Conservation (phyloP, 2,113 vertebrate species). For the Ictidomys tridecemlineatus region DNA sequence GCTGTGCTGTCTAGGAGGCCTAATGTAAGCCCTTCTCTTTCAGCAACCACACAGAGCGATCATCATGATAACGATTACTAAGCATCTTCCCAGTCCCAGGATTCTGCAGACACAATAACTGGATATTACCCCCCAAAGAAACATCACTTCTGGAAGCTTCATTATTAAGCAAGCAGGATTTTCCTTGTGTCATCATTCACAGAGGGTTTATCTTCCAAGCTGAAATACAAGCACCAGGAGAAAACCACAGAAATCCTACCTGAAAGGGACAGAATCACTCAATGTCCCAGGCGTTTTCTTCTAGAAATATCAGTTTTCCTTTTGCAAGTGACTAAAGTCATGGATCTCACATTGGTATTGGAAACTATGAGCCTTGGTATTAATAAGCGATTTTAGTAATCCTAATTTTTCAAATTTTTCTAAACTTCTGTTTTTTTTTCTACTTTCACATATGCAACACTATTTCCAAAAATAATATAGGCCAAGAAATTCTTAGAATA, state of each 20-base stretch:
- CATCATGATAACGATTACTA: conserved; percentile 69
- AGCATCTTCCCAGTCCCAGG: conserved; percentile 60
- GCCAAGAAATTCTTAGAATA: conserved; percentile 1
- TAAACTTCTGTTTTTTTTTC: not conserved
- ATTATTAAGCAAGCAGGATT: conserved; percentile 79
- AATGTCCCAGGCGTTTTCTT: not conserved
- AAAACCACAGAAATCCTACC: conserved; percentile 24
- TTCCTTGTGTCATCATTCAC: conserved; percentile 78
- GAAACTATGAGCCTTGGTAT: not conserved
- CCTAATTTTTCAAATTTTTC: not conserved
- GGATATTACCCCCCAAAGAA: conserved; percentile 79
- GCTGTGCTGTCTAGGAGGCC: not conserved
- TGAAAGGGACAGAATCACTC: not conserved
- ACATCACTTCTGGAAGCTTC: conserved; percentile 77
- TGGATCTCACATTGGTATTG: not conserved
- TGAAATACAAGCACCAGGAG: conserved; percentile 74
- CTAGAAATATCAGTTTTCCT: conserved; percentile 35
- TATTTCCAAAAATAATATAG: not conserved
- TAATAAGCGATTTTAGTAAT: conserved; percentile 42
- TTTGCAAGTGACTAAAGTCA: not conserved
- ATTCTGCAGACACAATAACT: conserved; percentile 79
- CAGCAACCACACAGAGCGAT: not conserved
- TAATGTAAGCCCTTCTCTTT: not conserved
- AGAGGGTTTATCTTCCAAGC: conserved; percentile 70
- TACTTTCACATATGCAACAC: not conserved